Evolutionary conservation across 35 echinoderm and acorn worm species (phyloP).

Genomic region (Lytechinus variegatus): DNA sequence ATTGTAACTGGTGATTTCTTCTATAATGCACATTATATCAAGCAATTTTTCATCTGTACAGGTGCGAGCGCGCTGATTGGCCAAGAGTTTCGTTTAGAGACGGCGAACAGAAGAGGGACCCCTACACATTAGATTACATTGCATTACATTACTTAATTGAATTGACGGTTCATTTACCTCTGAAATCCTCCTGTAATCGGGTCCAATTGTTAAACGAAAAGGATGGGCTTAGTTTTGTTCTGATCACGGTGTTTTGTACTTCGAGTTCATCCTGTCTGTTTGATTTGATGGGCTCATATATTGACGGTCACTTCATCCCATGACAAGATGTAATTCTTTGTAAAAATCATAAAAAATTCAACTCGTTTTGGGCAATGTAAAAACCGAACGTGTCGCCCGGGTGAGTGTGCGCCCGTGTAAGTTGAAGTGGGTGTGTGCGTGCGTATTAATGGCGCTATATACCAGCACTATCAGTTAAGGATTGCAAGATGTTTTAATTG

Average conservation of each 20-base stretch:
- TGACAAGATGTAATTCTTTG: not conserved
- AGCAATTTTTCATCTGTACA: not conserved
- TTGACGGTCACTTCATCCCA: not conserved
- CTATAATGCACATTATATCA: not conserved
- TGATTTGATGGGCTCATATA: slow-evolving; percentile 3
- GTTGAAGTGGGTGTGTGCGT: not conserved
- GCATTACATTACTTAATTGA: slow-evolving; percentile 44
- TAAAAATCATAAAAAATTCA: not conserved
- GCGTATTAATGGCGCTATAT: no score
- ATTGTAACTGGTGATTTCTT: not conserved
- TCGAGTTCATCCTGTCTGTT: not conserved
- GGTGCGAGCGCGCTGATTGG: not conserved
- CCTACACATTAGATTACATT: not conserved
- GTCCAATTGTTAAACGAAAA: slow-evolving; percentile 6
- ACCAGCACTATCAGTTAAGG: no score
- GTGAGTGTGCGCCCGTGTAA: not conserved
- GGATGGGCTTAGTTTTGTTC: not conserved
- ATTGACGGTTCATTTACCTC: slow-evolving; percentile 22
- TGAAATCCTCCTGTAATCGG: slow-evolving; percentile 18
- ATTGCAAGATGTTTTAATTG: no score
- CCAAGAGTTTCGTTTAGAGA: not conserved
- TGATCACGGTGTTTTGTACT: not conserved
- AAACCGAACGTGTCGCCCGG: not conserved
- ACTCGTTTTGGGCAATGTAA: not conserved
- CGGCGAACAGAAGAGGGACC: not conserved